Conservation (phyloP, 1,140 invertebrate genomes). For the Halictus rubicundus region DNA sequence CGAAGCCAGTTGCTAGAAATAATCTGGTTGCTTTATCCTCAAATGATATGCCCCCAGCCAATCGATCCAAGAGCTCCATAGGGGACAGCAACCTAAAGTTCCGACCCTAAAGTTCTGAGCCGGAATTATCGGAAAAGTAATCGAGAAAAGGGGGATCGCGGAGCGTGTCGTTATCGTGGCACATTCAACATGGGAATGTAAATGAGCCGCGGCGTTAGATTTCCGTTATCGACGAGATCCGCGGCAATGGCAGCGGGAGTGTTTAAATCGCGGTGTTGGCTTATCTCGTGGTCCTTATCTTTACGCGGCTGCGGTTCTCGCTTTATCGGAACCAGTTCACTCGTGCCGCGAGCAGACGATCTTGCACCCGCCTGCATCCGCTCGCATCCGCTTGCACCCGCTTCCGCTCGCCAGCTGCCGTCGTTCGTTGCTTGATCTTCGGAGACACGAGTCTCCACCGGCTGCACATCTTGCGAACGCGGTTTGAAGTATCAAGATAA, state of each 20-base stretch:
- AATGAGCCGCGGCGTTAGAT: slow-evolving; percentile 30
- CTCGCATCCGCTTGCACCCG: background rate
- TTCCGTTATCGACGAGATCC: slow-evolving; percentile 7
- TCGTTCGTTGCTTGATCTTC: too few relatives aligned
- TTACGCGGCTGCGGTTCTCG: slow-evolving; percentile 25
- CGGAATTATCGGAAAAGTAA: slow-evolving; percentile 3
- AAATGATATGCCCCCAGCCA: too few relatives aligned
- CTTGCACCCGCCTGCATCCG: background rate
- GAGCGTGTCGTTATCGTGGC: slow-evolving; percentile 16
- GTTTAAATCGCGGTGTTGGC: slow-evolving; percentile 36
- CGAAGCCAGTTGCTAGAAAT: too few relatives aligned
- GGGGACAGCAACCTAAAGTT: too few relatives aligned
- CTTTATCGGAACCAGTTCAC: slow-evolving; percentile 37
- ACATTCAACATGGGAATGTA: slow-evolving; percentile 35
- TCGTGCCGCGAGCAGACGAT: slow-evolving; percentile 4
- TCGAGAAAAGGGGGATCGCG: background rate
- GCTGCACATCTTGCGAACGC: too few relatives aligned
- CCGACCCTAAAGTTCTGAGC: background rate
- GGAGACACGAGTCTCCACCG: too few relatives aligned
- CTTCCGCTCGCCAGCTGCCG: background rate
- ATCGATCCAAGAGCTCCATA: too few relatives aligned
- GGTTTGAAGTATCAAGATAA: too few relatives aligned
- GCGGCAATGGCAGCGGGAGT: slow-evolving; percentile 34
- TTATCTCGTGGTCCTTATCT: slow-evolving; percentile 46
- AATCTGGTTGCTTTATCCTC: too few relatives aligned